phyloP scores from a whole-genome alignment of 2,888 invertebrate genomes.

The Oscheius sp. region DNA sequence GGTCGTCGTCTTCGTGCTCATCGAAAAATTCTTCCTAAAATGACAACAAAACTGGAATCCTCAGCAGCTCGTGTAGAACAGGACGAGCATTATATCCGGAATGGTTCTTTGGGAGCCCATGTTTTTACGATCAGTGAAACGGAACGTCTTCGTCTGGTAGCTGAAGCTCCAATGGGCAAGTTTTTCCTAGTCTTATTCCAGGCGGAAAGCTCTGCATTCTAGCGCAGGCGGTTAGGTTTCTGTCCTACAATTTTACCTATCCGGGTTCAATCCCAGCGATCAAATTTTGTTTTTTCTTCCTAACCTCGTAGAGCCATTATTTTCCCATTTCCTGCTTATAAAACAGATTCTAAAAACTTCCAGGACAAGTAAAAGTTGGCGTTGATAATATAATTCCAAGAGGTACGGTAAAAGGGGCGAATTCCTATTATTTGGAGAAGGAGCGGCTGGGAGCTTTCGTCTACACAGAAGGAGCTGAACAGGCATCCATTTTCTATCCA shows the following conservation, averaged over 20 bases:
- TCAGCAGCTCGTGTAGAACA: not conserved
- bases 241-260: no score
- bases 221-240: no score
- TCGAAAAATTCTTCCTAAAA: slow-evolving; percentile 1
- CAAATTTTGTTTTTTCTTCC: no score
- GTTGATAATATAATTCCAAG: not conserved
- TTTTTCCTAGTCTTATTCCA: no score
- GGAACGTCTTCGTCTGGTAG: not conserved
- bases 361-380: slow-evolving; percentile 1
- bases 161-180: not conserved
- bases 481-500: no score
- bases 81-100: slow-evolving; percentile 10
- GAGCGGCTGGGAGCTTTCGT: slow-evolving; percentile 26
- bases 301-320: no score
- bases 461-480: slow-evolving; percentile 20
- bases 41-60: not conserved
- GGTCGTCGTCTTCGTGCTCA: slow-evolving; percentile 13
- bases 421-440: slow-evolving; percentile 29
- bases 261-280: no score
- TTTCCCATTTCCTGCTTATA: no score
- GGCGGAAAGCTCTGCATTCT: no score
- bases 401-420: not conserved
- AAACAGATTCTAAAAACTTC: not conserved
- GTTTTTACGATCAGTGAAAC: slow-evolving; percentile 13
- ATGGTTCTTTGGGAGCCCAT: slow-evolving; percentile 18